Conservation (phyloP, 1,140 invertebrate species). For the Cylas formicarius region DNA sequence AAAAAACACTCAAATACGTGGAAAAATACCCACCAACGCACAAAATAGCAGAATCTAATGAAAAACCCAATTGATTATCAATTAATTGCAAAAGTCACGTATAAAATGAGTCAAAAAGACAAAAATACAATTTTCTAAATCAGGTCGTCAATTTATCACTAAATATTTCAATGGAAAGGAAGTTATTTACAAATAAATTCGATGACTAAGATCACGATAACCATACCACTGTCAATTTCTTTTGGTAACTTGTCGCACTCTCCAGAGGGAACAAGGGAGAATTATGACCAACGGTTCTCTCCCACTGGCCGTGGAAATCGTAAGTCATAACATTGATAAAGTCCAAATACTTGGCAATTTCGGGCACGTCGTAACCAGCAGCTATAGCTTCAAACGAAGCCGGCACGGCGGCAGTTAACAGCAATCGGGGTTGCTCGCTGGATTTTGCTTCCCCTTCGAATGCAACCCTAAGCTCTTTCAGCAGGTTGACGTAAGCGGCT, state of each 20-base stretch:
- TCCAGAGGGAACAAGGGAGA: constrained; percentile 83
- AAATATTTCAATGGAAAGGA: not conserved
- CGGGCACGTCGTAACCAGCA: constrained; percentile 88
- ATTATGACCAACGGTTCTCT: constrained; percentile 86
- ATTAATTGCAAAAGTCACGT: too few relatives aligned
- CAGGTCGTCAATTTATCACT: not conserved
- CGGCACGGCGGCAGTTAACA: constrained; percentile 85
- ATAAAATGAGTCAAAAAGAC: not conserved
- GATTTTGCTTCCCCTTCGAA: constrained; percentile 73
- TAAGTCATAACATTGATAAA: constrained; percentile 95
- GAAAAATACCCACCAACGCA: too few relatives aligned
- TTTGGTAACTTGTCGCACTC: constrained; percentile 81
- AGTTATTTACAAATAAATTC: too few relatives aligned
- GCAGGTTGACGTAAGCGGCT: constrained; percentile 68
- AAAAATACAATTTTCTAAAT: too few relatives aligned
- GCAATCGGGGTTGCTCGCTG: constrained; percentile 68
- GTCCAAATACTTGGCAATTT: constrained; percentile 89
- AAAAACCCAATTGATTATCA: too few relatives aligned
- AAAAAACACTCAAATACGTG: too few relatives aligned
- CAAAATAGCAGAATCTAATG: too few relatives aligned
- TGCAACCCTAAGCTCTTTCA: constrained; percentile 77
- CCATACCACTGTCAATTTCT: constrained; percentile 82
- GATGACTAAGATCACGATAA: constrained; percentile 23
- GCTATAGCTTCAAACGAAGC: constrained; percentile 88
- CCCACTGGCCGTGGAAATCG: constrained; percentile 92